Percentiles rank a stretch among this genome's conserved stretches.
phyloP scores from a whole-genome alignment of 2,888 invertebrate species.

The Exocentrus adspersus region DNA sequence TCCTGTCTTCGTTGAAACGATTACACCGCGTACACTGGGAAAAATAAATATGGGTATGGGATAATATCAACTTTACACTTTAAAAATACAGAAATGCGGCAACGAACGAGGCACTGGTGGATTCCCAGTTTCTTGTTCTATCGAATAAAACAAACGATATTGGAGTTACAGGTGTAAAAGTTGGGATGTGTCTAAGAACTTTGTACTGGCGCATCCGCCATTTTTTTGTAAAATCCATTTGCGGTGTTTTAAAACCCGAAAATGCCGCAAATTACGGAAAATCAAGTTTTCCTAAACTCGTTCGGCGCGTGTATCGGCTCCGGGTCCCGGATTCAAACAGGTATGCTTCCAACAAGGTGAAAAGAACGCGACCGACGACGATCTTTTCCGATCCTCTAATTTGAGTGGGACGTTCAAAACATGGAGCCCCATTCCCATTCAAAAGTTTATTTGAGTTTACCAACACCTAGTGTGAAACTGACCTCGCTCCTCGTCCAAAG shows the following conservation, averaged over 20 bases:
- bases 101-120: too few relatives aligned
- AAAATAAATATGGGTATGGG: background rate
- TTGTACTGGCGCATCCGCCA: too few relatives aligned
- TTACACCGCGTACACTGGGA: background rate
- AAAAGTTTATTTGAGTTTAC: slow-evolving; percentile 25
- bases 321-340: slow-evolving; percentile 6
- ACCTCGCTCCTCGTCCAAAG: slow-evolving; percentile 17
- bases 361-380: slow-evolving; percentile 24
- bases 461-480: slow-evolving; percentile 26
- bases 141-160: too few relatives aligned
- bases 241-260: too few relatives aligned
- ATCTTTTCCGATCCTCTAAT: slow-evolving; percentile 17
- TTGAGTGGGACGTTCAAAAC: slow-evolving; percentile 42
- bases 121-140: too few relatives aligned
- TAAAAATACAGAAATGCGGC: too few relatives aligned
- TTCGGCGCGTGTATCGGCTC: background rate
- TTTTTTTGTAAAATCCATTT: too few relatives aligned
- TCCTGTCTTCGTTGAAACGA: background rate
- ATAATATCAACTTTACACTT: too few relatives aligned
- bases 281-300: background rate
- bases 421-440: slow-evolving; percentile 32
- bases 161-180: too few relatives aligned
- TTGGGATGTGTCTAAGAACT: too few relatives aligned
- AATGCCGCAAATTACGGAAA: too few relatives aligned
- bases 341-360: slow-evolving; percentile 2